These are phyloP conservation scores for Campoletis sonorensis DNA, from an alignment of 1,140 invertebrate species.

Conservation along the genomic window DNA sequence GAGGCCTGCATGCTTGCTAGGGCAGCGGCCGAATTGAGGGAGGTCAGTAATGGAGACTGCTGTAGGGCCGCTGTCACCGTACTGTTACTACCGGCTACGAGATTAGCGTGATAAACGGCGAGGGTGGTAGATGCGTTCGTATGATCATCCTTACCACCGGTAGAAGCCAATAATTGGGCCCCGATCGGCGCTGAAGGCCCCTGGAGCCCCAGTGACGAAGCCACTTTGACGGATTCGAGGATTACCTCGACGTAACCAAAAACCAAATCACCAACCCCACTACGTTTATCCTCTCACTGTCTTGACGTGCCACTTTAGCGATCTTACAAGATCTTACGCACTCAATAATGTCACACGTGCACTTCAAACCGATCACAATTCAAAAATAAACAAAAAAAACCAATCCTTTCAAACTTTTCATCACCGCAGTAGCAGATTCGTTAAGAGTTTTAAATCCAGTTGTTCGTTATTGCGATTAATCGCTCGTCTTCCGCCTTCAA, in stretches of 20 bases:
- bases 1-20: constrained; percentile 86
- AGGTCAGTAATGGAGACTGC: constrained; percentile 69
- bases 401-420: no score
- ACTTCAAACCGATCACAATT: no score
- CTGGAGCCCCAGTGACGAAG: constrained; percentile 77
- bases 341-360: no score
- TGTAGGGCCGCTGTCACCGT: constrained; percentile 72
- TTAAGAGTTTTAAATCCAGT: no score
- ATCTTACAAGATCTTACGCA: not conserved
- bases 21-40: constrained; percentile 77
- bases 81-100: constrained; percentile 74
- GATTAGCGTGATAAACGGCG: constrained; percentile 74
- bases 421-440: no score
- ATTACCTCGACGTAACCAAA: constrained; percentile 70
- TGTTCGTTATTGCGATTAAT: not conserved
- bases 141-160: constrained; percentile 67
- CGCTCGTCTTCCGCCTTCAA: not conserved
- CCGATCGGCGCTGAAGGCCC: constrained; percentile 76
- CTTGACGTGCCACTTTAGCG: constrained; percentile 48
- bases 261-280: constrained; percentile 54
- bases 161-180: constrained; percentile 74
- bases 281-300: constrained; percentile 51
- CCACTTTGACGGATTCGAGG: constrained; percentile 76
- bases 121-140: constrained; percentile 67
- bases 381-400: no score